phyloP scores from a whole-genome alignment of 2,113 vertebrate species.

The Malaclemys terrapin region DNA sequence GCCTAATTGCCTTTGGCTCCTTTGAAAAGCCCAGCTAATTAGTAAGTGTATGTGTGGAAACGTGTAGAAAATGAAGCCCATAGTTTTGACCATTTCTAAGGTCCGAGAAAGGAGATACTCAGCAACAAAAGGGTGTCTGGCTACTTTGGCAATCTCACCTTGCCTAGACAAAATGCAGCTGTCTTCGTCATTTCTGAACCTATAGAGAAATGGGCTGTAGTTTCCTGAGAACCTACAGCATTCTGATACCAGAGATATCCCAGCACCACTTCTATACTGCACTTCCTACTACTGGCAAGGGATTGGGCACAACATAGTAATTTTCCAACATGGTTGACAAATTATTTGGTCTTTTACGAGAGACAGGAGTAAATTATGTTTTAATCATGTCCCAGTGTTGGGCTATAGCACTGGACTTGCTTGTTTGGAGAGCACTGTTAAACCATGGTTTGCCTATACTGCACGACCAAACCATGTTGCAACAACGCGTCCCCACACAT shows the following conservation, averaged over 20 bases:
- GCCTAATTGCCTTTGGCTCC: background rate
- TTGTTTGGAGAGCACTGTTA: background rate
- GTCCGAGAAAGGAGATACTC: background rate
- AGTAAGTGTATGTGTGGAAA: background rate
- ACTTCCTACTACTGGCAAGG: background rate
- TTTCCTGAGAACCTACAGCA: background rate
- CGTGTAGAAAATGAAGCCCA: accelerated
- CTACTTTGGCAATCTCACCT: background rate
- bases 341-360: background rate
- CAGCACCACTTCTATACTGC: background rate
- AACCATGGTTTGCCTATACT: background rate
- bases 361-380: background rate
- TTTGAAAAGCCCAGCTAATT: background rate
- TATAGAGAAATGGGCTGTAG: background rate
- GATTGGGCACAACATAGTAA: background rate
- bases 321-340: background rate
- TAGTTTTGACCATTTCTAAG: background rate
- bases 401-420: background rate
- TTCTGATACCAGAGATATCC: background rate
- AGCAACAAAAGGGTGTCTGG: background rate
- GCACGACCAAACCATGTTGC: background rate
- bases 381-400: background rate
- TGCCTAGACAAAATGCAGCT: background rate
- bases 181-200: background rate
- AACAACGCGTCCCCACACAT: background rate